A percentile compares a stretch with the other conserved stretches of the same genome.
phyloP scores from a whole-genome alignment of 2,888 invertebrate genomes.

The Calameuta filiformis region DNA sequence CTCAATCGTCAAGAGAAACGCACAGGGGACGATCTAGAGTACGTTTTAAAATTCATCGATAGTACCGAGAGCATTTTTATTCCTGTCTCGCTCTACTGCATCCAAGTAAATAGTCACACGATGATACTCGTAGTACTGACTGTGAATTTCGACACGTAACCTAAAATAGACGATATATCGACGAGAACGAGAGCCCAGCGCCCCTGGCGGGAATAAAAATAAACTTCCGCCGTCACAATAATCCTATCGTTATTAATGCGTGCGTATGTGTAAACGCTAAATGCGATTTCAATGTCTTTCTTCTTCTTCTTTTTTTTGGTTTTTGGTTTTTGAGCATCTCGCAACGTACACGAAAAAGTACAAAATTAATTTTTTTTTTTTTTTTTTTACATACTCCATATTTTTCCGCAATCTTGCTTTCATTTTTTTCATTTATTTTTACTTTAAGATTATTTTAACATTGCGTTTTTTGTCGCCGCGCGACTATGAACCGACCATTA shows the following conservation, averaged over 20 bases:
- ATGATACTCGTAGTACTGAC: no score
- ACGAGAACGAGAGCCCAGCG: no score
- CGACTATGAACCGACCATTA: slow-evolving; percentile 8
- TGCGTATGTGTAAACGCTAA: slow-evolving; percentile 37
- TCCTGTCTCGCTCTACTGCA: no score
- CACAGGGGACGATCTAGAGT: no score
- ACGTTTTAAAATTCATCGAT: no score
- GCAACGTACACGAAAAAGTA: slow-evolving; percentile 63
- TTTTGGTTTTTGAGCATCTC: slow-evolving; percentile 58
- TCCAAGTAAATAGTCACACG: no score
- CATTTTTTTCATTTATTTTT: background rate
- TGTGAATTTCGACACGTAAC: no score
- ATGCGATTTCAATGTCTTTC: slow-evolving; percentile 37
- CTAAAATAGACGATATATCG: no score
- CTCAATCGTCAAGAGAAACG: no score
- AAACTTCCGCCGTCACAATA: slow-evolving; percentile 15
- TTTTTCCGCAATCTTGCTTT: slow-evolving; percentile 29
- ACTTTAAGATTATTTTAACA: slow-evolving; percentile 42
- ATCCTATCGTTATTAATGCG: slow-evolving; percentile 35
- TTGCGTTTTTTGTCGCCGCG: slow-evolving; percentile 32
- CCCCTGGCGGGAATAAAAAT: no score
- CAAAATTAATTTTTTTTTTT: slow-evolving; percentile 55
- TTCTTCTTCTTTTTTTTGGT: slow-evolving; percentile 18
- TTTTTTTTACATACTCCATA: slow-evolving; percentile 45
- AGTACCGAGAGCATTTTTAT: no score